Percentiles rank a stretch among this genome's conserved stretches.
Evolutionary conservation across 2,797 vertebrate genomes (phyloP).

Genomic region (Sebastolobus alascanus): DNA sequence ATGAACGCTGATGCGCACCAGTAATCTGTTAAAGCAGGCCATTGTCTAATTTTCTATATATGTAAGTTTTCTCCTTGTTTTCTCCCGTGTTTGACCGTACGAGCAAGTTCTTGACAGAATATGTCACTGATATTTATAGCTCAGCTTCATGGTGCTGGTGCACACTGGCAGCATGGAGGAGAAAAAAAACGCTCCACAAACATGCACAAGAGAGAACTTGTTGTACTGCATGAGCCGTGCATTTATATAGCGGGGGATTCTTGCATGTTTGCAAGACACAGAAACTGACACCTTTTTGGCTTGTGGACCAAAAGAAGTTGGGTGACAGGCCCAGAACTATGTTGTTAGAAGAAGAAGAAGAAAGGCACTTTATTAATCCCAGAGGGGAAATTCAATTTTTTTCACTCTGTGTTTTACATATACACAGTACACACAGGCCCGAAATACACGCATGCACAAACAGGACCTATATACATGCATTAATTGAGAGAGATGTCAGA

Average conservation of each 20-base stretch:
- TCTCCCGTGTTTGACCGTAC: background rate
- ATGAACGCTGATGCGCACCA: constrained; percentile 35
- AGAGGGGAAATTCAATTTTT: too few species aligned
- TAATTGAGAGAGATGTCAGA: too few species aligned
- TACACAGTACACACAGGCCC: too few species aligned
- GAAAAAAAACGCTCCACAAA: constrained; percentile 8
- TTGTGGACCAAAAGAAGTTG: background rate
- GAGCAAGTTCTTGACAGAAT: constrained; percentile 10
- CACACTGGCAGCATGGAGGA: background rate
- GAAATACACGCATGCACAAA: too few species aligned
- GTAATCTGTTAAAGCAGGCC: background rate
- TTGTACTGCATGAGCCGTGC: background rate
- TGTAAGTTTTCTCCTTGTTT: background rate
- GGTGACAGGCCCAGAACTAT: background rate
- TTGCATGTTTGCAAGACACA: background rate
- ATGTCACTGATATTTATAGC: constrained; percentile 50
- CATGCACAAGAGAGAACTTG: constrained; percentile 9
- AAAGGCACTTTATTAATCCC: too few species aligned
- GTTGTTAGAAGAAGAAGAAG: background rate
- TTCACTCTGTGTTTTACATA: too few species aligned
- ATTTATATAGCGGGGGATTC: background rate
- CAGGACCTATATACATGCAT: too few species aligned
- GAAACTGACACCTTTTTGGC: background rate
- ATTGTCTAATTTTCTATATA: constrained; percentile 5
- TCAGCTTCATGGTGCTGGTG: constrained; percentile 11